Evolutionary conservation across 2,113 vertebrate genomes (phyloP).

Genomic region (Ammospiza caudacuta): DNA sequence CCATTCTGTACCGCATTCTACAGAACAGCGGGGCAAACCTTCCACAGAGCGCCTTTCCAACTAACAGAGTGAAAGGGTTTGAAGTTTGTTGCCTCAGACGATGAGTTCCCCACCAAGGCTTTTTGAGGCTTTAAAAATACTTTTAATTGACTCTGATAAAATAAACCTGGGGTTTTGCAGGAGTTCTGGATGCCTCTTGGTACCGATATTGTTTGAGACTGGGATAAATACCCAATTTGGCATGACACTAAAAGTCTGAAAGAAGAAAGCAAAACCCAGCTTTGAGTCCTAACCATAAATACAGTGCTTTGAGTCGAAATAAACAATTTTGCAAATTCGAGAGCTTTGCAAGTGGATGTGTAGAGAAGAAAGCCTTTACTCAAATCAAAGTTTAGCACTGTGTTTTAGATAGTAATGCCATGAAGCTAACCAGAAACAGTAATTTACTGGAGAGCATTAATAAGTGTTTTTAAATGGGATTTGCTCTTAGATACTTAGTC

Average conservation of each 20-base stretch:
- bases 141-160: background rate
- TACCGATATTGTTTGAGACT: rapidly evolving
- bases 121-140: background rate
- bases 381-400: background rate
- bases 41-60: background rate
- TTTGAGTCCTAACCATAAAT: background rate
- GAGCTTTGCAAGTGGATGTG: background rate
- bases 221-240: background rate
- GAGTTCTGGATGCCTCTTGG: background rate
- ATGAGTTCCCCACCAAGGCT: background rate
- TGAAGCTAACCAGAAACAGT: background rate
- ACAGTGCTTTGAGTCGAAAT: background rate
- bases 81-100: rapidly evolving
- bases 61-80: rapidly evolving
- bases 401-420: background rate
- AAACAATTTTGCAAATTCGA: background rate
- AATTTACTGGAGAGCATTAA: background rate
- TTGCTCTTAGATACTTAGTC: background rate
- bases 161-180: background rate
- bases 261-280: rapidly evolving
- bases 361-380: background rate
- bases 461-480: background rate
- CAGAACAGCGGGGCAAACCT: rapidly evolving
- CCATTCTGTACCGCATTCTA: too few relatives aligned
- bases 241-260: background rate